Percentiles rank a stretch among this genome's conserved stretches.
phyloP scores from a whole-genome alignment of 2,888 invertebrate genomes.

The Euzetes globulus region DNA sequence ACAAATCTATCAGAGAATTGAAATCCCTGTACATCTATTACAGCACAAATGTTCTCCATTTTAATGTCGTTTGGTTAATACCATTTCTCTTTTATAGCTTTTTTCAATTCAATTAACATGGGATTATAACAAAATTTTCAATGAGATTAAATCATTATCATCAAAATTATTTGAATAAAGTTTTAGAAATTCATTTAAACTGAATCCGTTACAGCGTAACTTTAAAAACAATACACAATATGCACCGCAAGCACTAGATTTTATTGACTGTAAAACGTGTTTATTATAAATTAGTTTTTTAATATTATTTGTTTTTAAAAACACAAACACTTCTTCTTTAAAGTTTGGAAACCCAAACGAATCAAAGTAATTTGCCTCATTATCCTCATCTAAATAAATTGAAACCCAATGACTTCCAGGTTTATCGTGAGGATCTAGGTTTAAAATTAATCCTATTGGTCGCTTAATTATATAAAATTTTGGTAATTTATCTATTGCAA shows the following conservation, averaged over 20 bases:
- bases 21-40: slow-evolving; percentile 5
- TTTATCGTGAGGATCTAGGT: neutral
- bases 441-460: slow-evolving; percentile 13
- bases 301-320: neutral
- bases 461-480: neutral
- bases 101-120: neutral
- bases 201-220: neutral
- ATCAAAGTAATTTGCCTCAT: slow-evolving; percentile 33
- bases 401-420: slow-evolving; percentile 36
- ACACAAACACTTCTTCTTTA: neutral
- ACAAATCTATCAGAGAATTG: neutral
- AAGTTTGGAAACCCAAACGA: slow-evolving; percentile 33
- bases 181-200: neutral
- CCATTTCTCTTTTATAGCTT: neutral
- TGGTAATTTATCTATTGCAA: neutral
- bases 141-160: neutral
- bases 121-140: too few relatives aligned
- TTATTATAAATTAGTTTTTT: neutral
- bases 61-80: too few relatives aligned
- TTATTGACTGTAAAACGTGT: neutral
- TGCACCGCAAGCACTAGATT: neutral
- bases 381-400: slow-evolving; percentile 9
- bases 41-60: neutral
- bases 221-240: slow-evolving; percentile 3
- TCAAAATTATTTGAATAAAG: neutral